Evolutionary conservation across 2,888 invertebrate species (phyloP).

Genomic region (Geophilus truncorum): DNA sequence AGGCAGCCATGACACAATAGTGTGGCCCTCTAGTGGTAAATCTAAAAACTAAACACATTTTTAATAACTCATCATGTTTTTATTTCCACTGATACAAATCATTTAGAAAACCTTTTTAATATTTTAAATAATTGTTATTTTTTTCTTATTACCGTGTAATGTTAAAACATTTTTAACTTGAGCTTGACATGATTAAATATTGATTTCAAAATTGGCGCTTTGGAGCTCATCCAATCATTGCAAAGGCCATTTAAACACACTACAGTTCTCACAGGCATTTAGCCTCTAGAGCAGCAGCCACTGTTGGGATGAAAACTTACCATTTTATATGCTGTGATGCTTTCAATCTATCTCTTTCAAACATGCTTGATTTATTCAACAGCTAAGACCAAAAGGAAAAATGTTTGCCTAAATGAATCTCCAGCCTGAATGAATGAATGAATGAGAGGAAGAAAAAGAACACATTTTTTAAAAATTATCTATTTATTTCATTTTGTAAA

Average conservation of each 20-base stretch:
- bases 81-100: too few relatives aligned
- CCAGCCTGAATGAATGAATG: neutral
- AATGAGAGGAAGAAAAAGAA: neutral
- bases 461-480: neutral
- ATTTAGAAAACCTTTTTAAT: too few relatives aligned
- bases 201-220: neutral
- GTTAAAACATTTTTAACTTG: too few relatives aligned
- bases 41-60: too few relatives aligned
- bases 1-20: neutral
- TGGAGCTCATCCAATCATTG: neutral
- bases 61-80: too few relatives aligned
- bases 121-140: too few relatives aligned
- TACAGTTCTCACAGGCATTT: neutral
- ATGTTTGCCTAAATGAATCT: neutral
- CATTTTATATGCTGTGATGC: neutral
- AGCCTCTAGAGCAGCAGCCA: neutral
- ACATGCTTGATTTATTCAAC: neutral
- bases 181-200: too few relatives aligned
- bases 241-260: neutral
- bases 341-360: neutral
- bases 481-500: neutral
- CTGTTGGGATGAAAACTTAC: neutral
- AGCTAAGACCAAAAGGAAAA: neutral
- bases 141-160: neutral
- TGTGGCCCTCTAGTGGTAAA: neutral